Percentiles rank a stretch among this genome's conserved stretches.
phyloP scores from a whole-genome alignment of 2,113 vertebrate species.

The Zeus faber region DNA sequence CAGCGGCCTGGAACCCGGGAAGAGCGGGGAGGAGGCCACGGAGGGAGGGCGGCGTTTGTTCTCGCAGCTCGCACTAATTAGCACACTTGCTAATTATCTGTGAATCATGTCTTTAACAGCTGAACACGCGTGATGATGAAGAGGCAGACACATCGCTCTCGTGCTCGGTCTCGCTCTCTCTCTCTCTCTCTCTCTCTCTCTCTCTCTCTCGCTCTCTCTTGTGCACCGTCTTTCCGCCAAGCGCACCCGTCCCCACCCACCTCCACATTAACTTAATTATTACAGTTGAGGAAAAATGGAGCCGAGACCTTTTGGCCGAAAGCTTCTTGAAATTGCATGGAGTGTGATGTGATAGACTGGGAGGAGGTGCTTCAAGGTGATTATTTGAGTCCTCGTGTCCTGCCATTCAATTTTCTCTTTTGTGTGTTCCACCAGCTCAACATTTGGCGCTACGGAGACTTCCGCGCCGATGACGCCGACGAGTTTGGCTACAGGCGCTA shows the following conservation, averaged over 20 bases:
- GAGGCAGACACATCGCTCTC: conserved; percentile 15
- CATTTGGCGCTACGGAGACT: conserved; percentile 93
- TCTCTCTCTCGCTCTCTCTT: neutral
- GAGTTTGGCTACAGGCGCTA: conserved; percentile 88
- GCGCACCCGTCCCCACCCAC: no score
- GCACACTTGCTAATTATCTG: conserved; percentile 70
- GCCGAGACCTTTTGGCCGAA: no score
- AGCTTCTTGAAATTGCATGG: no score
- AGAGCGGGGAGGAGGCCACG: conserved; percentile 3
- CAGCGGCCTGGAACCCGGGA: no score
- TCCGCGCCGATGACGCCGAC: conserved; percentile 86
- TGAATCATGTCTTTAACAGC: conserved; percentile 69
- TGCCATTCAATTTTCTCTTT: neutral
- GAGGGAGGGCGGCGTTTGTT: conserved; percentile 33
- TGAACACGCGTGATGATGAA: conserved; percentile 45
- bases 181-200: neutral
- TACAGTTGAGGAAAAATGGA: no score
- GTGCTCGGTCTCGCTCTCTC: neutral
- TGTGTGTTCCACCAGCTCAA: conserved; percentile 78
- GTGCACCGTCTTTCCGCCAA: neutral
- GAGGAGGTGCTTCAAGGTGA: no score
- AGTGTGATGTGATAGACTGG: no score
- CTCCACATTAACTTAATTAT: no score
- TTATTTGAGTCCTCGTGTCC: no score
- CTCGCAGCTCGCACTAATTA: conserved; percentile 70